Conservation (phyloP, 1,140 invertebrate genomes). For the Hetaerina americana region DNA sequence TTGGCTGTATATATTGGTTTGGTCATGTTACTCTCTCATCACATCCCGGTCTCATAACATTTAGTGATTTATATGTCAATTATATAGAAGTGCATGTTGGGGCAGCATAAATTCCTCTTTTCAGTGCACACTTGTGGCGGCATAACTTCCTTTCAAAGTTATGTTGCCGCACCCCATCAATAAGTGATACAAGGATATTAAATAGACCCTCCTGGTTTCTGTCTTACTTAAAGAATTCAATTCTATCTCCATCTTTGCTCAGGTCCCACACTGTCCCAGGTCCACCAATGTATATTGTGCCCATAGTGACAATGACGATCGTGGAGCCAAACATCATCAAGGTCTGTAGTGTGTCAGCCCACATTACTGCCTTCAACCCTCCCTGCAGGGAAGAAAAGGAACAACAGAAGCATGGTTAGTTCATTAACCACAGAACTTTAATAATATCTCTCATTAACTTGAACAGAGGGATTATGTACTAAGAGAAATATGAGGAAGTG, state of each 20-base stretch:
- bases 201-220: no score
- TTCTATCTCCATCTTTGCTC: constrained; percentile 20
- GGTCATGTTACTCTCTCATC: no score
- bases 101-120: no score
- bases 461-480: neutral
- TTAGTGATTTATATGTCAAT: no score
- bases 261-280: neutral
- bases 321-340: constrained; percentile 35
- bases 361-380: constrained; percentile 41
- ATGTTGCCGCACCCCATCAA: no score
- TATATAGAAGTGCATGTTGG: no score
- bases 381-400: constrained; percentile 25
- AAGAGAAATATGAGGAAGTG: no score
- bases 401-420: neutral
- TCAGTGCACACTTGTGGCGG: no score
- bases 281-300: neutral
- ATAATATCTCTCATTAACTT: neutral
- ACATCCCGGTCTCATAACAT: no score
- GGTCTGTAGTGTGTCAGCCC: constrained; percentile 39
- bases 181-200: no score
- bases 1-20: no score
- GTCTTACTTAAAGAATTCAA: constrained; percentile 47
- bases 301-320: constrained; percentile 23
- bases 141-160: no score
- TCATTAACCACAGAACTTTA: neutral